Percentiles rank a stretch among this genome's conserved stretches.
Evolutionary conservation across 2,113 vertebrate species (phyloP).

Genomic region (Oenanthe melanoleuca): DNA sequence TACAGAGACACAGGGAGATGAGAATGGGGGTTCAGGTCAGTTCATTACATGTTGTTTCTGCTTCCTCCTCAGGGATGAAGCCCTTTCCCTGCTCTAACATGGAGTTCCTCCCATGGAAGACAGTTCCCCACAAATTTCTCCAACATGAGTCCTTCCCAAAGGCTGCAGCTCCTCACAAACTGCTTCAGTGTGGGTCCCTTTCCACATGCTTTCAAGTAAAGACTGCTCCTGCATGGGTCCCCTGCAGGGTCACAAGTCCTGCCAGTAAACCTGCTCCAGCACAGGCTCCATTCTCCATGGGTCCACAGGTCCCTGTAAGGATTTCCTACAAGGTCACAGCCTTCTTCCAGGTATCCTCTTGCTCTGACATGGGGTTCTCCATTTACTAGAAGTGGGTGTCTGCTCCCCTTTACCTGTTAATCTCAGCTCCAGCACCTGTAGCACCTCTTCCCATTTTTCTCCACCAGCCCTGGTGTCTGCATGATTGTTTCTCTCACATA

Average conservation of each 20-base stretch:
- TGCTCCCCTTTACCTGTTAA: rapidly evolving
- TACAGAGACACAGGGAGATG: background rate
- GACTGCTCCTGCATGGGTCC: background rate
- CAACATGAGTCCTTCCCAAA: background rate
- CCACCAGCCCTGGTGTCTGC: background rate
- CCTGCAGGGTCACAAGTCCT: background rate
- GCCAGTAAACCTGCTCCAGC: background rate
- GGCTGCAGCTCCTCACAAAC: background rate
- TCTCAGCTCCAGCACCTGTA: background rate
- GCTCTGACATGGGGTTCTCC: background rate
- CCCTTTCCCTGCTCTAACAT: background rate
- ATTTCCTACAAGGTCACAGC: background rate
- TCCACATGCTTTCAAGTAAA: background rate
- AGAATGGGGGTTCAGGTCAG: rapidly evolving
- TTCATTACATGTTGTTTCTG: background rate
- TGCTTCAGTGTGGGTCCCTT: background rate
- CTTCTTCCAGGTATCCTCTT: background rate
- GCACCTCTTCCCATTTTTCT: background rate
- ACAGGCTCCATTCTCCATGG: background rate
- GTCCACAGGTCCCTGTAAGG: background rate
- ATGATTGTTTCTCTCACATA: background rate
- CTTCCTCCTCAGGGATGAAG: background rate
- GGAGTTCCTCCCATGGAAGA: background rate
- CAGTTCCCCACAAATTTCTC: background rate
- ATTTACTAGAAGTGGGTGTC: background rate